Conservation (phyloP, 2,797 vertebrate species). For the Pseudomugil tenellus region DNA sequence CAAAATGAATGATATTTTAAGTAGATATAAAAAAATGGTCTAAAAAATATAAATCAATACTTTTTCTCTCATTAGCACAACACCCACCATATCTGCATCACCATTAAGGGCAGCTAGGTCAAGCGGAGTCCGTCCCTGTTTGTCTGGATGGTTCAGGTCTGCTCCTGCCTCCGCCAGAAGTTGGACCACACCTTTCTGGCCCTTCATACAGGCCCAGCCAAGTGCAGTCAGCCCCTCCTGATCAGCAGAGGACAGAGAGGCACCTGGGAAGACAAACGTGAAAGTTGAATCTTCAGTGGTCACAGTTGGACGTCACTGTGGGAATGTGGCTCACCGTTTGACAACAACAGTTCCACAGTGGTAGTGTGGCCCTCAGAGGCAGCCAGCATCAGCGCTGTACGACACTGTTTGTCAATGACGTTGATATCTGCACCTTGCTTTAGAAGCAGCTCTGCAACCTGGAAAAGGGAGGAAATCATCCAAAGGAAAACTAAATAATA, state of each 20-base stretch:
- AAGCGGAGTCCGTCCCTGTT: constrained; percentile 92
- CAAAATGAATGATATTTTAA: neutral
- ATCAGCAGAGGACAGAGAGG: constrained; percentile 86
- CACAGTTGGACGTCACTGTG: neutral
- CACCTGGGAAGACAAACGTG: constrained; percentile 78
- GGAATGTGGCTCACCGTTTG: constrained; percentile 83
- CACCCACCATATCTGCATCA: constrained; percentile 93
- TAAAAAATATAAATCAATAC: neutral
- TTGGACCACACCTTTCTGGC: constrained; percentile 88
- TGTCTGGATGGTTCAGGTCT: constrained; percentile 90
- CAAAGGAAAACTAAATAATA: neutral
- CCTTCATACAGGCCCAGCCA: constrained; percentile 96
- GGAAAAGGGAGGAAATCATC: constrained; percentile 6
- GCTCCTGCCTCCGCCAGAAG: constrained; percentile 91
- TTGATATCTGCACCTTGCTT: constrained; percentile 88
- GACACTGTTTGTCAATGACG: constrained; percentile 89
- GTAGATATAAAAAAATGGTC: neutral
- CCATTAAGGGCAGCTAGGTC: constrained; percentile 95
- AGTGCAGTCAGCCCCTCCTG: constrained; percentile 93
- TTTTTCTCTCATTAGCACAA: constrained; percentile 4
- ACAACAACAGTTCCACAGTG: constrained; percentile 90
- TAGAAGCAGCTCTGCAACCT: constrained; percentile 91
- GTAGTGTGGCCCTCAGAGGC: constrained; percentile 90
- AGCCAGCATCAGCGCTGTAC: constrained; percentile 92
- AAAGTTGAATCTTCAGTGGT: neutral